These are phyloP conservation scores for Harpalus rufipes DNA, from an alignment of 2,888 invertebrate species.

Conservation along the genomic window DNA sequence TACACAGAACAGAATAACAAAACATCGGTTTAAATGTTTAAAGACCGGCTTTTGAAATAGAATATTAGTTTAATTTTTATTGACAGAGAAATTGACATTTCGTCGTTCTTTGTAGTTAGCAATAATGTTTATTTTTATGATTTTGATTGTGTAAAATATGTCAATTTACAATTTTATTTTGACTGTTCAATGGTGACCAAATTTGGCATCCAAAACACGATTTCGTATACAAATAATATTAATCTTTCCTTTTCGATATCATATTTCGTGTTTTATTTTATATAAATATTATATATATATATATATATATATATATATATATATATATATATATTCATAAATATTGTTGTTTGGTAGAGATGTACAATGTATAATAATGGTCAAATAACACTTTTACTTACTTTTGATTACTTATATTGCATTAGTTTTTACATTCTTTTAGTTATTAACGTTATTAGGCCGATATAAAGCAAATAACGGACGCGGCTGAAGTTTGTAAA, in stretches of 20 bases:
- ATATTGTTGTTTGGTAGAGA: too few species aligned
- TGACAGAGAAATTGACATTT: conserved; percentile 3
- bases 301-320: too few species aligned
- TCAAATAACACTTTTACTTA: too few species aligned
- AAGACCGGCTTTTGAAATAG: conserved; percentile 7
- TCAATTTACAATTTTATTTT: neutral
- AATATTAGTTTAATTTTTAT: conserved; percentile 16
- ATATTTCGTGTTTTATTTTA: too few species aligned
- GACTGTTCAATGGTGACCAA: neutral
- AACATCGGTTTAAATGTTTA: conserved; percentile 29
- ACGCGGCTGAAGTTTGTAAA: too few species aligned
- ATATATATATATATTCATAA: too few species aligned
- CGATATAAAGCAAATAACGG: too few species aligned
- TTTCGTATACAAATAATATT: neutral
- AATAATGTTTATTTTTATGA: neutral
- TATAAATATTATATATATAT: too few species aligned
- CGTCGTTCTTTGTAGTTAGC: neutral
- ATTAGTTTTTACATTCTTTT: too few species aligned
- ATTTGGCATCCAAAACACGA: neutral
- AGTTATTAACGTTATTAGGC: too few species aligned
- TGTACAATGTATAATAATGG: too few species aligned
- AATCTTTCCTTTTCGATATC: neutral
- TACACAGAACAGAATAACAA: conserved; percentile 50
- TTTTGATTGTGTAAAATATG: neutral
- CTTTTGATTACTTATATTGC: too few species aligned